These are phyloP conservation scores for Miichthys miiuy DNA, from an alignment of 2,797 vertebrate genomes.

Conservation along the genomic window DNA sequence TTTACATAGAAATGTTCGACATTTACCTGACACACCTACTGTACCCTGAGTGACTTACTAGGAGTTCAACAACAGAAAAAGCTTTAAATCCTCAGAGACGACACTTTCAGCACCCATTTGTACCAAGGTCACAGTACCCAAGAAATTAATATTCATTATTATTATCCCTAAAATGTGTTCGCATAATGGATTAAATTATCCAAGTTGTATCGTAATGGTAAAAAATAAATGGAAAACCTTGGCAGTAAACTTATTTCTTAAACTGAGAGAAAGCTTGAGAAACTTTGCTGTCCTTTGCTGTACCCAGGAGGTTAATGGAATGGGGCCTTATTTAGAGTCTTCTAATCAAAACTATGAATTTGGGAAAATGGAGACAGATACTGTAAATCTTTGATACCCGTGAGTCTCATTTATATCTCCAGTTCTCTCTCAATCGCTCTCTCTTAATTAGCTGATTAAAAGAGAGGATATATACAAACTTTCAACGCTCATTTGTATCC, in stretches of 20 bases:
- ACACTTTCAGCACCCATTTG: conserved; percentile 20
- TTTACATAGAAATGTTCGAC: conserved; percentile 32
- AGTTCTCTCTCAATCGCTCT: conserved; percentile 20
- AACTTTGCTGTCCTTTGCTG: conserved; percentile 33
- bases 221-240: conserved; percentile 22
- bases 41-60: conserved; percentile 16
- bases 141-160: conserved; percentile 8
- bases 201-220: neutral
- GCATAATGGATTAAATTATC: conserved; percentile 13
- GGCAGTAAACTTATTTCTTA: conserved; percentile 18
- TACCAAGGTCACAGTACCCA: conserved; percentile 39
- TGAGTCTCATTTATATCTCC: conserved; percentile 41
- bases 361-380: conserved; percentile 44
- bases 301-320: conserved; percentile 62
- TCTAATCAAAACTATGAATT: conserved; percentile 48
- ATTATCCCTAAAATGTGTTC: conserved; percentile 31
- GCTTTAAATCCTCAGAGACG: conserved; percentile 13
- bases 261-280: conserved; percentile 38
- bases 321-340: conserved; percentile 30
- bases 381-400: conserved; percentile 54
- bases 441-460: conserved; percentile 62
- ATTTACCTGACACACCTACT: conserved; percentile 17
- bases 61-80: conserved; percentile 15
- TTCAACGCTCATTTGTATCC: conserved; percentile 24
- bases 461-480: conserved; percentile 4